Percentiles rank a stretch among this genome's conserved stretches.
These are phyloP conservation scores for Drosophila emarginata DNA, from an alignment of 2,888 invertebrate species.

Conservation along the genomic window DNA sequence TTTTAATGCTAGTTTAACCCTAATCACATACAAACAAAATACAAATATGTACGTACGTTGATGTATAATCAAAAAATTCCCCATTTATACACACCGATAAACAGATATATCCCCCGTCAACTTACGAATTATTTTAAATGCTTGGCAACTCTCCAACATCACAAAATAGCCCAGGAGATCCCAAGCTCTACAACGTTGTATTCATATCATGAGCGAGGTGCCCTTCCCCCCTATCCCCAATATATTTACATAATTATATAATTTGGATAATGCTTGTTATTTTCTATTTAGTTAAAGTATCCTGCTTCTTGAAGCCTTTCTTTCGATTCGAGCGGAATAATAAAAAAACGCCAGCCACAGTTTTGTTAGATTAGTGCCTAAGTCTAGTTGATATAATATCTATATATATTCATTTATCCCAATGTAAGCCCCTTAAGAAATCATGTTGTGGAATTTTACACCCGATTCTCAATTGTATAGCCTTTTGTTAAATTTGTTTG, in stretches of 20 bases:
- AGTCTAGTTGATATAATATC: constrained; percentile 63
- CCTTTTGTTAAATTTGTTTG: constrained; percentile 39
- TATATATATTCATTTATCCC: constrained; percentile 22
- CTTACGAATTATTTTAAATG: constrained; percentile 17
- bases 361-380: constrained; percentile 76
- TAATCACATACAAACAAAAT: constrained; percentile 36
- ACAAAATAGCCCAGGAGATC: constrained; percentile 21
- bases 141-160: constrained; percentile 19
- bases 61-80: constrained; percentile 46
- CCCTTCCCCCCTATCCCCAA: constrained; percentile 11
- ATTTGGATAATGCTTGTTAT: constrained; percentile 69
- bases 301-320: constrained; percentile 49
- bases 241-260: constrained; percentile 40
- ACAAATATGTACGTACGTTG: constrained; percentile 70
- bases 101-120: constrained; percentile 29
- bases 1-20: constrained; percentile 62
- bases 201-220: constrained; percentile 65
- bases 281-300: constrained; percentile 68
- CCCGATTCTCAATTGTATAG: constrained; percentile 56
- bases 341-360: constrained; percentile 49
- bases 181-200: constrained; percentile 40
- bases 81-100: constrained; percentile 10
- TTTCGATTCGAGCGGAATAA: constrained; percentile 18
- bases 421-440: constrained; percentile 39
- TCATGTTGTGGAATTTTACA: constrained; percentile 74